phyloP scores from a whole-genome alignment of 1,140 invertebrate genomes.

The Sminthurides bifidus region DNA sequence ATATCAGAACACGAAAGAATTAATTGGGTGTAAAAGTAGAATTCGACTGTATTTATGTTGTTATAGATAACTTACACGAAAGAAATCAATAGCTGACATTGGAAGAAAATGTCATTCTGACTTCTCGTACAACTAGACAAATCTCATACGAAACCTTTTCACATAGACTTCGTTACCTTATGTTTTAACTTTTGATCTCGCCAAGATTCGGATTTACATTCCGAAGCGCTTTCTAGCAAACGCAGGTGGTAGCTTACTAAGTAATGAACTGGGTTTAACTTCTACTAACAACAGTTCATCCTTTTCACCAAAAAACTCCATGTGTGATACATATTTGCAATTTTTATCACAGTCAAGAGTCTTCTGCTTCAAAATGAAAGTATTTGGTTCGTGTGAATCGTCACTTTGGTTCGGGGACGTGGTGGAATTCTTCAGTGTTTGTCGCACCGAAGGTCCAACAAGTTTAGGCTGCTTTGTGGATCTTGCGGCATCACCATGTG shows the following conservation, averaged over 20 bases:
- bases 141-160: too few species aligned
- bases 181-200: too few species aligned
- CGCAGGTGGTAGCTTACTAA: constrained; percentile 26
- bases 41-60: too few species aligned
- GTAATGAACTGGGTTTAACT: constrained; percentile 23
- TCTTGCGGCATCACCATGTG: not conserved
- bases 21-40: too few species aligned
- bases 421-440: not conserved
- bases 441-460: not conserved
- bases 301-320: constrained; percentile 19
- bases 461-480: not conserved
- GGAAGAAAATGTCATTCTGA: too few species aligned
- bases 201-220: constrained; percentile 14
- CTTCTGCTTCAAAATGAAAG: not conserved
- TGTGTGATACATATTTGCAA: constrained; percentile 22
- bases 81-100: too few species aligned
- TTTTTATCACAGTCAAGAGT: constrained; percentile 3
- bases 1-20: too few species aligned
- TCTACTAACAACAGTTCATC: constrained; percentile 22
- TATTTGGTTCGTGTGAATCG: not conserved
- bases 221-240: constrained; percentile 30
- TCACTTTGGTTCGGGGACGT: not conserved
- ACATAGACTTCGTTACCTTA: too few species aligned
- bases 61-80: too few species aligned
- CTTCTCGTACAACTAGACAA: too few species aligned